Conservation (phyloP, 2,888 invertebrate species). For the Synanthedon vespiformis region DNA sequence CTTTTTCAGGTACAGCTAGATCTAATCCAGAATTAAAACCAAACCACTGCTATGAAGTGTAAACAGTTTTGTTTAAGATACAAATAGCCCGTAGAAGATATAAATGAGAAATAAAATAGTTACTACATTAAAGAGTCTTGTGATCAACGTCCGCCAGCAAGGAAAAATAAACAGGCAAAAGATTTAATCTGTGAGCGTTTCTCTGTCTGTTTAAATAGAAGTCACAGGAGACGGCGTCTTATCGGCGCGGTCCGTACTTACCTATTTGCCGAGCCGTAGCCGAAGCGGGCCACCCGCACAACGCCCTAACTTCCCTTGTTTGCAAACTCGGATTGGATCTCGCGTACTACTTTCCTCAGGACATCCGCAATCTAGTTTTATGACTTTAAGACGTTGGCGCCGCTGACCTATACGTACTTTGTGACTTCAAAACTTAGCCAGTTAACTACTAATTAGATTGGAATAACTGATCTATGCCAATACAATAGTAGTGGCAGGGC, state of each 20-base stretch:
- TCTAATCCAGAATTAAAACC: too few species aligned
- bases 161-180: slow-evolving; percentile 57
- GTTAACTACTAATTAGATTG: too few species aligned
- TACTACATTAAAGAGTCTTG: too few species aligned
- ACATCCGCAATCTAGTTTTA: slow-evolving; percentile 65
- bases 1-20: too few species aligned
- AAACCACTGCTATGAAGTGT: too few species aligned
- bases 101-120: too few species aligned
- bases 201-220: slow-evolving; percentile 63
- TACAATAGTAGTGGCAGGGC: too few species aligned
- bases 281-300: slow-evolving; percentile 28
- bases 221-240: slow-evolving; percentile 60
- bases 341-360: slow-evolving; percentile 61
- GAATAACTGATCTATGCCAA: too few species aligned
- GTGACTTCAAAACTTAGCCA: neutral
- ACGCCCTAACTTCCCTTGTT: slow-evolving; percentile 65
- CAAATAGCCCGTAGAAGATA: too few species aligned
- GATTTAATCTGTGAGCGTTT: slow-evolving; percentile 63
- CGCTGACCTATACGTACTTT: slow-evolving; percentile 29
- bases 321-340: slow-evolving; percentile 69
- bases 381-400: slow-evolving; percentile 55
- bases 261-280: slow-evolving; percentile 50
- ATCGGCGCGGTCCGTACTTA: slow-evolving; percentile 47
- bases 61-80: too few species aligned
- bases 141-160: slow-evolving; percentile 2